phyloP scores from a whole-genome alignment of 2,888 invertebrate species.

The Rosalia funebris region DNA sequence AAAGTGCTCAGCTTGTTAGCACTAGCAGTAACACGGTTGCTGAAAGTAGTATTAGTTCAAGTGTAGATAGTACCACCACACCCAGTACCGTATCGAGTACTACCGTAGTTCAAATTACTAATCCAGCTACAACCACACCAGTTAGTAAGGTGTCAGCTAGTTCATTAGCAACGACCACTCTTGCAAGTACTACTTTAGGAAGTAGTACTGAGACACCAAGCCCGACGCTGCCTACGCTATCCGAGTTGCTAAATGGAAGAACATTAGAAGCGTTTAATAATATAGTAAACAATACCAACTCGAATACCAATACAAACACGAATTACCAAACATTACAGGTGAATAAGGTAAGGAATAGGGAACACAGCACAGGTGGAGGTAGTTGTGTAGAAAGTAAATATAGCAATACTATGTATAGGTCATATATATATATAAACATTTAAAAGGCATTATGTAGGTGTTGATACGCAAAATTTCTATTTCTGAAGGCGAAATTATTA shows the following conservation, averaged over 20 bases:
- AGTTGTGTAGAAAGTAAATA: not conserved
- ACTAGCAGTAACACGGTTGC: constrained; percentile 22
- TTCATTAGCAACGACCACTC: constrained; percentile 43
- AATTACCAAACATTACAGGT: constrained; percentile 68
- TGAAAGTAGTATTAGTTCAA: constrained; percentile 13
- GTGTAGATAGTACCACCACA: constrained; percentile 39
- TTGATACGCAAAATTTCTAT: no score
- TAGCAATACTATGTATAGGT: no score
- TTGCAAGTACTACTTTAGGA: constrained; percentile 55
- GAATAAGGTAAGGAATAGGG: constrained; percentile 68
- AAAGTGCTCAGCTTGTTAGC: not conserved
- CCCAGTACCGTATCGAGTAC: constrained; percentile 41
- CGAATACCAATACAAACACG: constrained; percentile 36
- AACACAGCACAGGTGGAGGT: constrained; percentile 8
- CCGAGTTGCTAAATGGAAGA: constrained; percentile 70
- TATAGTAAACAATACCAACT: constrained; percentile 63
- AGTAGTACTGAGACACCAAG: constrained; percentile 59
- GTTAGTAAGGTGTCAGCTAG: constrained; percentile 25
- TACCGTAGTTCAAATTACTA: constrained; percentile 30
- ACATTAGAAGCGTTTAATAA: constrained; percentile 70
- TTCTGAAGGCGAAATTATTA: no score
- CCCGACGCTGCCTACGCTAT: constrained; percentile 70
- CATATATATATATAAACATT: no score
- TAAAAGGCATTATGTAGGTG: no score
- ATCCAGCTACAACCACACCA: constrained; percentile 21